Base-by-base conservation (phyloP, 2,113 vertebrate genomes). In the human (Homo sapiens) region DNA sequence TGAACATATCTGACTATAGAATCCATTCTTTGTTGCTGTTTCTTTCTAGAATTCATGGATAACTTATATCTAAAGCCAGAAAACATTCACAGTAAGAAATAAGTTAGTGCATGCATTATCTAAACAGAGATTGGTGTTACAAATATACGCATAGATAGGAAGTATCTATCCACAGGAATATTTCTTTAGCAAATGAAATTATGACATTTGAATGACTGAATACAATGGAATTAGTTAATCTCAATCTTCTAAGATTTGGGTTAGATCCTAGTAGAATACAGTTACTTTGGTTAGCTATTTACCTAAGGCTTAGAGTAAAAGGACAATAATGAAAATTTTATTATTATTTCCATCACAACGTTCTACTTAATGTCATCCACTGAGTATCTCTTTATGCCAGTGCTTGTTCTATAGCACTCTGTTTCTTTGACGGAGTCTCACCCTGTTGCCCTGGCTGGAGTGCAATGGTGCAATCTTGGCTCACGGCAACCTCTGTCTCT, bases 341-440 rank as follows among this genome's bases (percentile, higher is more conserved):
- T 8, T 70, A 30, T 40, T 72, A 27, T 80, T 83, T 70, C 7
- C 25, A 61, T 35, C 4, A 22, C 9, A 9, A 12, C 32, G 1
- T 23, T 78, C 16, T 45, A 55, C 30, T 40, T 22, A 2, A 23
- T 23, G 30, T 45, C 4, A 18, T 7, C 4, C 43, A 3, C 35
- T 13, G 61, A 61, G 43, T 2, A 12, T 27, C 35, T n/a, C 13
- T 64, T 22, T 9, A 6, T 0, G 1, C 13, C 30, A 55, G 0
- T 6, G 57, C 10, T 1, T 16, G 18, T 27, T 6, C 7, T 8
- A 48, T 0, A 70, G 32, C 18, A 68, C 5, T 30, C 35, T 38
- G 32, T 6, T 30, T 64, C 25, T 64, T 64, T 64, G 27, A 64
- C 2, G 13, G 59, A 61, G 61, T 64, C 61, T 30, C 27, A 30